Percentiles rank a stretch among this genome's conserved stretches.
These are phyloP conservation scores for Thera obeliscata DNA, from an alignment of 2,888 invertebrate genomes.

Conservation along the genomic window DNA sequence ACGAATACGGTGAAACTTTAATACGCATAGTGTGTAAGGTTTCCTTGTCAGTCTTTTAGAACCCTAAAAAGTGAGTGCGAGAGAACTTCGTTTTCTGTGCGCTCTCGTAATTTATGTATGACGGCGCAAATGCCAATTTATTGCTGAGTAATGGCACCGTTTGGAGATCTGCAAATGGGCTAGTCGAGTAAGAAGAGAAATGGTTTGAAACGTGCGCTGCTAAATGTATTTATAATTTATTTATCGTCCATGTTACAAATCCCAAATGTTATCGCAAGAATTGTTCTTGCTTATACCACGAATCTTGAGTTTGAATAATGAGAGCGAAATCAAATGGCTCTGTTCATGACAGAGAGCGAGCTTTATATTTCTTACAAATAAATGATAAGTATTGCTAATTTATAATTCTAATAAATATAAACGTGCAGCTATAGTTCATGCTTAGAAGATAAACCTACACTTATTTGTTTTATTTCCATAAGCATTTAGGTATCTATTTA, in stretches of 20 bases:
- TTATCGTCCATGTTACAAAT: conserved; percentile 76
- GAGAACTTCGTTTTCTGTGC: conserved; percentile 76
- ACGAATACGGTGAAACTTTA: neutral
- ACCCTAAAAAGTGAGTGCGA: conserved; percentile 71
- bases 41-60: neutral
- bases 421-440: neutral
- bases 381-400: no score
- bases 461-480: no score
- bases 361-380: conserved; percentile 18
- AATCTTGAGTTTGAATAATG: conserved; percentile 55
- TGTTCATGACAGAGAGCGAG: conserved; percentile 27
- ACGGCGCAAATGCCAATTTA: conserved; percentile 84
- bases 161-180: conserved; percentile 83
- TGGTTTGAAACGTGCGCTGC: conserved; percentile 76
- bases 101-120: conserved; percentile 82
- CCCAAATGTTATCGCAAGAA: conserved; percentile 71
- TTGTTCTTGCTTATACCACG: conserved; percentile 55
- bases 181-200: conserved; percentile 82
- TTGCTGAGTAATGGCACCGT: conserved; percentile 83
- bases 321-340: conserved; percentile 39
- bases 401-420: no score
- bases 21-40: neutral
- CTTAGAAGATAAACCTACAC: neutral
- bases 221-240: conserved; percentile 84
- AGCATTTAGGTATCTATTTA: no score